Conservation (phyloP, 2,113 vertebrate genomes). For the Menura novaehollandiae region DNA sequence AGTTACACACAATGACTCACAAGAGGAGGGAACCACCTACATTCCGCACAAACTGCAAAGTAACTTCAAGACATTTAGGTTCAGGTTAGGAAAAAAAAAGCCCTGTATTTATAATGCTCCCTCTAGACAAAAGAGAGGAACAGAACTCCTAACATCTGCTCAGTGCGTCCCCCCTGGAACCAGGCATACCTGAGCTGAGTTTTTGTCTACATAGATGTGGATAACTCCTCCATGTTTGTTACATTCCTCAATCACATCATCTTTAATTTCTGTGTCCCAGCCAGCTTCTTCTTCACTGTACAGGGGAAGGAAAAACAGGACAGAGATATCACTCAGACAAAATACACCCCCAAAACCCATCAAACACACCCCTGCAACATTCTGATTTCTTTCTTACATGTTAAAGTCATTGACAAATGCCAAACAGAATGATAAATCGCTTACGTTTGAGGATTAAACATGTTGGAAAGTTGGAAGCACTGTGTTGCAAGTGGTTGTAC, state of each 20-base stretch:
- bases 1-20: neutral
- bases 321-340: neutral
- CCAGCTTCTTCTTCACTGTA: constrained; percentile 87
- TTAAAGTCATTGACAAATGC: neutral
- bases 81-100: neutral
- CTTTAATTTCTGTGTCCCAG: constrained; percentile 95
- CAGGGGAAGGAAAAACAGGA: neutral
- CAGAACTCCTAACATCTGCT: neutral
- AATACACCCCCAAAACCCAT: neutral
- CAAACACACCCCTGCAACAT: neutral
- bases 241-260: constrained; percentile 97
- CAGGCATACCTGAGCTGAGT: constrained; percentile 87
- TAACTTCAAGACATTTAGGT: neutral
- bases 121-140: neutral
- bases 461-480: constrained; percentile 97
- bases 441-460: constrained; percentile 94
- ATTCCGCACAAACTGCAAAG: neutral
- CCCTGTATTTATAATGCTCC: neutral
- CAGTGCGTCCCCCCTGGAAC: neutral
- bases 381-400: neutral
- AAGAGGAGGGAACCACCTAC: neutral
- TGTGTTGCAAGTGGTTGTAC: constrained; percentile 91
- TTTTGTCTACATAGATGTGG: constrained; percentile 96
- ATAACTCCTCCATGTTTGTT: constrained; percentile 97
- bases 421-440: constrained; percentile 18